phyloP scores from a whole-genome alignment of 2,797 vertebrate species.

The Gymnothorax reevesii region DNA sequence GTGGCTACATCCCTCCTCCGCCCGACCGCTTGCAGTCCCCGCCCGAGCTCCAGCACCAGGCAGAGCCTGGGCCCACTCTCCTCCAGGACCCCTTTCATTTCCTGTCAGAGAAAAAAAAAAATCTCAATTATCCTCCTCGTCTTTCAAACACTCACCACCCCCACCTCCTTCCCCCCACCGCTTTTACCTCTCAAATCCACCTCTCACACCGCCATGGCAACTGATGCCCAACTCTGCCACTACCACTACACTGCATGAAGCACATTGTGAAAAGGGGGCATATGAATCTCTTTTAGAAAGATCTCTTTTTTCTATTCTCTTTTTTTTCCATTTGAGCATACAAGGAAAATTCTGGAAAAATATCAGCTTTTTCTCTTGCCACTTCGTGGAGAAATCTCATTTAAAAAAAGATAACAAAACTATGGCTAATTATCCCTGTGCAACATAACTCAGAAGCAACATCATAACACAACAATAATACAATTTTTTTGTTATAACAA shows the following conservation, averaged over 20 bases:
- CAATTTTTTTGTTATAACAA: background rate
- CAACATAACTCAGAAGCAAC: background rate
- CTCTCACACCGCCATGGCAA: conserved; percentile 18
- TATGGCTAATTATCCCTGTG: background rate
- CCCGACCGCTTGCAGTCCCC: conserved; percentile 59
- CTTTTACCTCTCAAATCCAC: conserved; percentile 20
- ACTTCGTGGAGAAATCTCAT: conserved; percentile 54
- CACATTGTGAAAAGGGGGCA: conserved; percentile 34
- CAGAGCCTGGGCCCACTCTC: conserved; percentile 67
- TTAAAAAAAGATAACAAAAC: conserved; percentile 40
- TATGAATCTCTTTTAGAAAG: conserved; percentile 43
- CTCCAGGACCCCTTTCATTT: conserved; percentile 65
- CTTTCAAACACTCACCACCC: conserved; percentile 16
- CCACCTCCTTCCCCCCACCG: background rate
- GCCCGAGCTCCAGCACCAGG: conserved; percentile 74
- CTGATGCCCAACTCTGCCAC: conserved; percentile 18
- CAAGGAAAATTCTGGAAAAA: conserved; percentile 44
- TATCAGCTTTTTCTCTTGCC: conserved; percentile 44
- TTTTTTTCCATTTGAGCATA: conserved; percentile 15
- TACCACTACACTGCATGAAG: conserved; percentile 13
- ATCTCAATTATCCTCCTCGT: conserved; percentile 25
- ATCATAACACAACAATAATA: background rate
- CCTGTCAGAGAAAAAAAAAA: conserved; percentile 63
- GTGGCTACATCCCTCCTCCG: conserved; percentile 64
- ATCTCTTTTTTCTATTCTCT: background rate